Base-by-base conservation (phyloP, 2,113 vertebrate genomes). In the Okapia johnstoni region DNA sequence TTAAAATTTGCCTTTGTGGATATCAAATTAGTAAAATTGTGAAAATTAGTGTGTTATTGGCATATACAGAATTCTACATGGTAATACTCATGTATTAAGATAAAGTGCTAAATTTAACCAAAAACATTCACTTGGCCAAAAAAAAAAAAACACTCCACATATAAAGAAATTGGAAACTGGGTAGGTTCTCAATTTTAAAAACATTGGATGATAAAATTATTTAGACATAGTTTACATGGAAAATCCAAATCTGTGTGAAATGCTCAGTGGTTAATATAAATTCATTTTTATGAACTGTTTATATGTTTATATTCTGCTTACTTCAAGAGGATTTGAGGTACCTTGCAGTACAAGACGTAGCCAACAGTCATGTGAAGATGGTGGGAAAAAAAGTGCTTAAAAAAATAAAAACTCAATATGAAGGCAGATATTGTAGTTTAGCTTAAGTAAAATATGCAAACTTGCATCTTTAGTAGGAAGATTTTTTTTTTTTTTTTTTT, bases 121-220 rank as follows among this genome's bases (percentile, higher is more conserved):
- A 80, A 93, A 43, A 83, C 26, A 94, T 60, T 94, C 23, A 91
- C 36, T 91, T 97, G 88, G 73, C 52, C 93, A 93, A 40, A 40
- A n/a, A 46, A 94, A 73, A 33, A 46, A 94, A 83, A 85, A 85
- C 25, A 93, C 33, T 89, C 55, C 70, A 93, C 70, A 26, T 86
- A 61, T 55, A 95, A 97, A 92, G 93, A 97, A 97, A 98, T 92
- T 97, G 96, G 96, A 98, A 97, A 97, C 85, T 95, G 90, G 26
- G 2, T 93, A 90, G 50, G 63, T 85, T 98, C 96, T 98, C 87
- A 94, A 5, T 97, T 97, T 90, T 93, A n/a, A 96, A 94, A 85
- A 80, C 21, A 70, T 17, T 81, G 12, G 21, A 33, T 90, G 5
- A 84, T 95, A 86, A 97, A 81, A 86, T 73, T 36, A 84, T 54